A percentile compares a stretch with the other conserved stretches of the same genome.
Evolutionary conservation across 2,113 vertebrate species (phyloP).

Genomic region (Phycodurus eques): DNA sequence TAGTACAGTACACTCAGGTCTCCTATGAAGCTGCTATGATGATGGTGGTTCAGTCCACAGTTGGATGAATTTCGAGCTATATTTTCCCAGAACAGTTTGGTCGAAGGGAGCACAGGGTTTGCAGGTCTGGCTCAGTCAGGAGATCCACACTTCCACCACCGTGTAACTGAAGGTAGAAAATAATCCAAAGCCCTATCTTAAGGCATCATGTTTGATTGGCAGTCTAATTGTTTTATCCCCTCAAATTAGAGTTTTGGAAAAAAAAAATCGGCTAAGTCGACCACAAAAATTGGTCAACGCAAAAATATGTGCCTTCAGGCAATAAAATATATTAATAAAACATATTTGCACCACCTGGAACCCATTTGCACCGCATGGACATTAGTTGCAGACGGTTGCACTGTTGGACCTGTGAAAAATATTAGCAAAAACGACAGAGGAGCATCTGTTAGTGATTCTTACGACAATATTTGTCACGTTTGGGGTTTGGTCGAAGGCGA

Average conservation of each 20-base stretch:
- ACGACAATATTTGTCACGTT: too few relatives aligned
- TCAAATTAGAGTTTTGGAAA: slow-evolving; percentile 3
- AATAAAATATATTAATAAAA: too few relatives aligned
- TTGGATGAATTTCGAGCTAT: background rate
- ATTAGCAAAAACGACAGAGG: too few relatives aligned
- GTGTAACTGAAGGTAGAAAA: slow-evolving; percentile 26
- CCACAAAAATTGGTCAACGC: too few relatives aligned
- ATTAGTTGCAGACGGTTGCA: background rate
- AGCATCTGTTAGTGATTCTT: too few relatives aligned
- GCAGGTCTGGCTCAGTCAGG: background rate
- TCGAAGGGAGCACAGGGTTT: background rate
- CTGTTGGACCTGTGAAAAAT: too few relatives aligned
- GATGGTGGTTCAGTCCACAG: background rate
- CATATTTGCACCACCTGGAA: too few relatives aligned
- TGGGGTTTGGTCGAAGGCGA: too few relatives aligned
- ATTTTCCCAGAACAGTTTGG: background rate
- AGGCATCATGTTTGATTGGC: slow-evolving; percentile 61
- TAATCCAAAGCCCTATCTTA: slow-evolving; percentile 37
- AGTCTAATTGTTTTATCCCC: slow-evolving; percentile 62
- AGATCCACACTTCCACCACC: background rate
- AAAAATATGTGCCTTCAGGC: too few relatives aligned
- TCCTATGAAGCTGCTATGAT: background rate
- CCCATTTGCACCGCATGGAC: too few relatives aligned
- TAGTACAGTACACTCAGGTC: background rate
- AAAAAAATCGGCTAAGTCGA: too few relatives aligned